phyloP scores from a whole-genome alignment of 1,140 invertebrate species.

The Neodiprion fabricii region DNA sequence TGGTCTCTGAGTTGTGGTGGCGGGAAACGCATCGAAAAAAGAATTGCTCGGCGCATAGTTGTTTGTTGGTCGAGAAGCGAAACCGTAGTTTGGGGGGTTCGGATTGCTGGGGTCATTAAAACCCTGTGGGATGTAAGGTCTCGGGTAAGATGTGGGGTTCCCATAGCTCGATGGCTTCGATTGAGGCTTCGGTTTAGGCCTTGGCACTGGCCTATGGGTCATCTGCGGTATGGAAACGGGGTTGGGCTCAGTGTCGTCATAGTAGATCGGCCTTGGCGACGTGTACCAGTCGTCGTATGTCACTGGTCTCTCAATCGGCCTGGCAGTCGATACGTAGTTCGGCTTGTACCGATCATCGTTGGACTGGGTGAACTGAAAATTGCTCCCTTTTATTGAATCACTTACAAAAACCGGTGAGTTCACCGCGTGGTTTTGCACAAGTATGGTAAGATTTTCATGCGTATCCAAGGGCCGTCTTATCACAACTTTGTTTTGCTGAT shows the following conservation, averaged over 20 bases:
- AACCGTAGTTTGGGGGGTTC: conserved; percentile 48
- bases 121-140: conserved; percentile 42
- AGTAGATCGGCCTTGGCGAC: not conserved
- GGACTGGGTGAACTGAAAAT: conserved; percentile 25
- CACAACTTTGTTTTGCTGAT: conserved; percentile 49
- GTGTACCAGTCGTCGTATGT: too few species aligned
- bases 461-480: conserved; percentile 45
- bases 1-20: conserved; percentile 25
- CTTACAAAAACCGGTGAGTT: conserved; percentile 51
- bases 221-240: not conserved
- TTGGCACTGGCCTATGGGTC: not conserved
- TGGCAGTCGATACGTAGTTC: too few species aligned
- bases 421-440: conserved; percentile 52
- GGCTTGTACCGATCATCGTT: conserved; percentile 18
- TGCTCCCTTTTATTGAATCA: conserved; percentile 47
- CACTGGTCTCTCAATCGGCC: not conserved
- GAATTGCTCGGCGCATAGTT: conserved; percentile 34
- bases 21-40: conserved; percentile 34
- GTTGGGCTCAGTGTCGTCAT: not conserved
- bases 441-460: conserved; percentile 49
- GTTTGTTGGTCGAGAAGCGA: conserved; percentile 28
- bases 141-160: conserved; percentile 6
- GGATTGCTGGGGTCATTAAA: conserved; percentile 51
- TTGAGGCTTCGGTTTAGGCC: conserved; percentile 26
- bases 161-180: not conserved